Evolutionary conservation across 2,797 vertebrate genomes (phyloP).

Genomic region (Cheirogaleus major): DNA sequence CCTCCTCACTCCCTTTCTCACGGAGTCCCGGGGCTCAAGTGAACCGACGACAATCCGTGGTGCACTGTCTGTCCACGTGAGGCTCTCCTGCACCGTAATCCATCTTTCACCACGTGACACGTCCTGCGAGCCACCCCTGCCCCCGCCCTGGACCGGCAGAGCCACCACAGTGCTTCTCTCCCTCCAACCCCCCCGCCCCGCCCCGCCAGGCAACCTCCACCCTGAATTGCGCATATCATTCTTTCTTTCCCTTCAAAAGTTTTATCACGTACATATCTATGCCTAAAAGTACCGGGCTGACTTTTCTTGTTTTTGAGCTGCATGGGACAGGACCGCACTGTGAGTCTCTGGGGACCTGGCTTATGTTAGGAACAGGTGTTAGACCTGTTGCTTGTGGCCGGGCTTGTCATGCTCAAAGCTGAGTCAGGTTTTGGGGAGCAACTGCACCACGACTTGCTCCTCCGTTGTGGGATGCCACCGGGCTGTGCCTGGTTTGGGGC

Average conservation of each 20-base stretch:
- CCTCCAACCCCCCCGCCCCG: background rate
- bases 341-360: background rate
- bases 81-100: too few species aligned
- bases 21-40: too few species aligned
- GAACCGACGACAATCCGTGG: rapidly evolving
- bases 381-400: rapidly evolving
- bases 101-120: rapidly evolving
- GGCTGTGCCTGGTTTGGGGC: background rate
- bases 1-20: background rate
- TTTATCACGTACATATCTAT: background rate
- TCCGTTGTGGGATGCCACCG: background rate
- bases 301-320: background rate
- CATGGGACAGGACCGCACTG: background rate
- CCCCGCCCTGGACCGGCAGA: background rate
- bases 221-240: background rate
- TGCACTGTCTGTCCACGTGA: rapidly evolving
- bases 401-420: background rate
- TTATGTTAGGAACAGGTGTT: rapidly evolving
- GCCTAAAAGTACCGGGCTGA: background rate
- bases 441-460: background rate
- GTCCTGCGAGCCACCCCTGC: background rate
- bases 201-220: background rate
- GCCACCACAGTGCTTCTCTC: background rate
- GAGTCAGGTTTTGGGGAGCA: rapidly evolving
- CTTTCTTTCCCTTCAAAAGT: background rate